Conservation (phyloP, 2,888 invertebrate genomes). For the Hemistola chrysoprasaria region DNA sequence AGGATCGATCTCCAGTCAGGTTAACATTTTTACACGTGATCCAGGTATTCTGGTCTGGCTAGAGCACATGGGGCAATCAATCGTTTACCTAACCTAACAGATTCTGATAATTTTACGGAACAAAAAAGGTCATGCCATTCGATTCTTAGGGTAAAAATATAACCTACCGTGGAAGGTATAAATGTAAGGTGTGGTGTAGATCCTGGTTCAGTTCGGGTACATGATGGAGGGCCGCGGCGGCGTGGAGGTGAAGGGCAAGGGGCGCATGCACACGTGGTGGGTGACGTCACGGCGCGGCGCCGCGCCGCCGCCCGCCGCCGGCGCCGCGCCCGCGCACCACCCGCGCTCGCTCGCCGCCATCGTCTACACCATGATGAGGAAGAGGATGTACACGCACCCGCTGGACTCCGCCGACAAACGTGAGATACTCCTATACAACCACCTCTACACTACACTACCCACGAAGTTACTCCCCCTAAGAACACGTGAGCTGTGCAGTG, state of each 20-base stretch:
- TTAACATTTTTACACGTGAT: no score
- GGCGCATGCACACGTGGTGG: slow-evolving; percentile 97
- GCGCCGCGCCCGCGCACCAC: slow-evolving; percentile 86
- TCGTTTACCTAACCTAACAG: no score
- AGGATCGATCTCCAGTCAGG: no score
- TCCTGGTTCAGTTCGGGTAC: slow-evolving; percentile 88
- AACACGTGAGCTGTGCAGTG: no score
- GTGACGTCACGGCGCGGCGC: slow-evolving; percentile 86
- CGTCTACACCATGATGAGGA: slow-evolving; percentile 92
- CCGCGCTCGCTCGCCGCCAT: slow-evolving; percentile 90
- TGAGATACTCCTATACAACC: slow-evolving; percentile 32
- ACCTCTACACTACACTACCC: no score
- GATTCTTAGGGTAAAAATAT: no score
- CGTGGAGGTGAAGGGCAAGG: slow-evolving; percentile 96
- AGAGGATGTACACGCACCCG: slow-evolving; percentile 82
- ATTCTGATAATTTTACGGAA: no score
- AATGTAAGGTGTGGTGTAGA: slow-evolving; percentile 82
- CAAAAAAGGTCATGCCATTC: no score
- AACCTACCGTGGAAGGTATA: no score
- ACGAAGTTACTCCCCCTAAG: no score
- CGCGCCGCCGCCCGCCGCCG: slow-evolving; percentile 70
- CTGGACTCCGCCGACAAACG: slow-evolving; percentile 44
- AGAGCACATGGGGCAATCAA: no score
- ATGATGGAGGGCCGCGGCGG: slow-evolving; percentile 89
- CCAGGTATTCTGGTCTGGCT: no score